Evolutionary conservation across 2,888 invertebrate species (phyloP), one percentile per base, ranked within the genome.

Genomic region (Actias luna): DNA sequence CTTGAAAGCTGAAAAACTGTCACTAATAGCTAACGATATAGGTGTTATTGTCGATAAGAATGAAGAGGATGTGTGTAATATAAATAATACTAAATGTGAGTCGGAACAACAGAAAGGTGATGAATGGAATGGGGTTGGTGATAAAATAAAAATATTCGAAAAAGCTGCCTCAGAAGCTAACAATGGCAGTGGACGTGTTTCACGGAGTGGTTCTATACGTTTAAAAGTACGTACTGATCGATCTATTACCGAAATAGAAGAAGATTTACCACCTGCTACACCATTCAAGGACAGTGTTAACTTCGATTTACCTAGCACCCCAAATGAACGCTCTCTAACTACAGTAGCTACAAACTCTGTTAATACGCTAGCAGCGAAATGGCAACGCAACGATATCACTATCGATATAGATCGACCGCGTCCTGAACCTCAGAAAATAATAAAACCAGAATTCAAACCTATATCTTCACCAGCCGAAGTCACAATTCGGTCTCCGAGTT

Each of bases 111-210:
- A 62, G 5, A 71, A 67, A 46, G 68, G 64, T 3, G 89, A 87
- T 16, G 92, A 92, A 64, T 82, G 85, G 0, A 89, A 89, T 67
- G 91, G 92, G 0, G 92, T 92, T n/a, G 91, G 92, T 8, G 91
- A 92, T 66, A 92, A 92, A 69, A 92, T 92, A 39, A 89, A 90
- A 67, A 92, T 88, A 66, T 92, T 92, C 52, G 92, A 92, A 66
- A 91, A 88, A 63, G 92, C 87, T 0, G 92, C 90, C 0, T 92
- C 92, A 64, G 88, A 88, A 58, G 91, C 91, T 0, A 80, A 77
- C 52, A 82, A 72, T 0, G 78, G 68, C 4, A 65, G 75, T 4
- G 88, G 87, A 0, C 79, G 82, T 0, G 64, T 80, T 60, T 89
- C 91, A 0, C 80, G 92, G 0, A 80, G 88, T 0, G 92, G 92